Evolutionary conservation across 2,888 invertebrate genomes (phyloP).

Genomic region (Agriopis leucophaearia): DNA sequence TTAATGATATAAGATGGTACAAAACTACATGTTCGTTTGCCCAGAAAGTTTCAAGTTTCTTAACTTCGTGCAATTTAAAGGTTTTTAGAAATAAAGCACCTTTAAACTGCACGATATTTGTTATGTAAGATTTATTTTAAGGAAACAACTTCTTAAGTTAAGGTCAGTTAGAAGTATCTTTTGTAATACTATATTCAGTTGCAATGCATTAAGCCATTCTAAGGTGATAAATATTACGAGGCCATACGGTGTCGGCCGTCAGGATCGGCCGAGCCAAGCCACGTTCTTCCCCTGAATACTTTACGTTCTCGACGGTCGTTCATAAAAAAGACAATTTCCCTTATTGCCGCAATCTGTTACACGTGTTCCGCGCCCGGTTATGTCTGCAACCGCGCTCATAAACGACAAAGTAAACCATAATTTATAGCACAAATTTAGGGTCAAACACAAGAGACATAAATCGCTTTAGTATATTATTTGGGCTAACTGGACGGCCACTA

Average conservation of each 20-base stretch:
- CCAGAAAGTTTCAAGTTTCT: too few species aligned
- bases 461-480: conserved; percentile 75
- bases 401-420: conserved; percentile 86
- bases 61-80: too few species aligned
- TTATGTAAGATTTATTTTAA: too few species aligned
- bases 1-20: too few species aligned
- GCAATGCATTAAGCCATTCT: conserved; percentile 25
- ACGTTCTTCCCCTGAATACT: conserved; percentile 71
- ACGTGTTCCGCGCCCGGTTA: conserved; percentile 79
- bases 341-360: conserved; percentile 86
- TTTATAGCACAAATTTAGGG: conserved; percentile 84
- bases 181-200: conserved; percentile 1
- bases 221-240: conserved; percentile 38
- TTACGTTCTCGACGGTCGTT: conserved; percentile 78
- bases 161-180: not conserved
- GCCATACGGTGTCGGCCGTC: conserved; percentile 50
- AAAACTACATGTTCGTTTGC: too few species aligned
- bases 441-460: conserved; percentile 79
- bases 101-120: too few species aligned
- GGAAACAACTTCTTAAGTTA: too few species aligned
- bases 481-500: conserved; percentile 60
- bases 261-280: conserved; percentile 49
- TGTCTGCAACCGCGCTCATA: conserved; percentile 82
- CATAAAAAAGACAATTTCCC: conserved; percentile 86
- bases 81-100: too few species aligned